Percentiles rank a stretch among this genome's conserved stretches.
These are phyloP conservation scores for Dolichomitus sp. DNA, from an alignment of 2,888 invertebrate genomes.

Conservation along the genomic window DNA sequence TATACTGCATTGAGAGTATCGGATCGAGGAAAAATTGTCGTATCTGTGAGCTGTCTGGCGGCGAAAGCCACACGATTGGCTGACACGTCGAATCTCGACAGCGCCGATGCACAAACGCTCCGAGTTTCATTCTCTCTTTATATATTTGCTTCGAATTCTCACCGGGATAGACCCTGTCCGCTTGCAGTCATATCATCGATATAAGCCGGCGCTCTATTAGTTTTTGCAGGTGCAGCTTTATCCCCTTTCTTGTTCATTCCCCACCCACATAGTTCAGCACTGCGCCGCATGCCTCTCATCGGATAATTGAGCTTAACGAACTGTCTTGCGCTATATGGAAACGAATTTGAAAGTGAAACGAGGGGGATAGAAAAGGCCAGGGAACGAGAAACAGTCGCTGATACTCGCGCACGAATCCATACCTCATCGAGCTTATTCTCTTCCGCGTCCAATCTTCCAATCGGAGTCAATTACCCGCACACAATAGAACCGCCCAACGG, in stretches of 20 bases:
- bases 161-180: conserved; percentile 34
- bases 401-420: conserved; percentile 45
- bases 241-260: conserved; percentile 29
- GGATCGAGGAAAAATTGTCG: conserved; percentile 37
- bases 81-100: conserved; percentile 53
- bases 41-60: conserved; percentile 41
- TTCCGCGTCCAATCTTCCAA: conserved; percentile 84
- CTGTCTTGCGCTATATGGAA: conserved; percentile 81
- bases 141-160: conserved; percentile 60
- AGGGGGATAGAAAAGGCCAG: conserved; percentile 38
- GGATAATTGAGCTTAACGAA: conserved; percentile 84
- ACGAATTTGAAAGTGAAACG: conserved; percentile 81
- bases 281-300: conserved; percentile 66
- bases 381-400: not conserved
- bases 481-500: conserved; percentile 76
- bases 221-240: conserved; percentile 4
- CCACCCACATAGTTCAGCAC: conserved; percentile 35
- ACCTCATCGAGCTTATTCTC: conserved; percentile 25
- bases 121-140: conserved; percentile 35
- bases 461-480: conserved; percentile 85
- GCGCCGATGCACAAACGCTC: conserved; percentile 6
- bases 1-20: conserved; percentile 4
- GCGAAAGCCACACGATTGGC: conserved; percentile 35
- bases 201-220: conserved; percentile 46
- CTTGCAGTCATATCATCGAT: conserved; percentile 59